Percentiles rank a stretch among this genome's conserved stretches.
Conservation (phyloP, 2,113 vertebrate species). For the Hippocampus barbouri region DNA sequence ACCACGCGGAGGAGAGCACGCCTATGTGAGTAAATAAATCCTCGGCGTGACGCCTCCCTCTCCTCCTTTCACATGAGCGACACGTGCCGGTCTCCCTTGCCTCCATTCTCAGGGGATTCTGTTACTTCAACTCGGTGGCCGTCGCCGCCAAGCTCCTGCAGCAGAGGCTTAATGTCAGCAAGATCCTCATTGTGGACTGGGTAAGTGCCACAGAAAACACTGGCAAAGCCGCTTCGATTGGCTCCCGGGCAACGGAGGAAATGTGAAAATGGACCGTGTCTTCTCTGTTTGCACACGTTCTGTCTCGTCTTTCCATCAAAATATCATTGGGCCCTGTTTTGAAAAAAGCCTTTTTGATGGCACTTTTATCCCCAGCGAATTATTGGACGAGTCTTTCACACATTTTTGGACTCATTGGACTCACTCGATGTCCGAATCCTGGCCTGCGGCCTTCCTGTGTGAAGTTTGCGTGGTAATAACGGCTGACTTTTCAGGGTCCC, state of each 20-base stretch:
- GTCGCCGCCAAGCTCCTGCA: slow-evolving; percentile 94
- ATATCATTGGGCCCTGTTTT: background rate
- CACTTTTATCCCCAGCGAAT: too few species aligned
- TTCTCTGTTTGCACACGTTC: background rate
- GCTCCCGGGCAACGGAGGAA: background rate
- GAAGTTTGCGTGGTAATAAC: too few species aligned
- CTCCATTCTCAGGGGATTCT: slow-evolving; percentile 87
- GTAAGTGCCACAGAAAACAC: slow-evolving; percentile 71
- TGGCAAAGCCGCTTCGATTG: background rate
- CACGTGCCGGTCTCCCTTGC: background rate
- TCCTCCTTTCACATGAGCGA: background rate
- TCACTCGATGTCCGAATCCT: too few species aligned
- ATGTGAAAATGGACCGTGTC: background rate
- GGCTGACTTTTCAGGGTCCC: too few species aligned
- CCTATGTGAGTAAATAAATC: slow-evolving; percentile 82
- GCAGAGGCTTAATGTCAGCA: slow-evolving; percentile 90
- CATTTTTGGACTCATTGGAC: too few species aligned
- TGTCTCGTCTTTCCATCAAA: slow-evolving; percentile 1
- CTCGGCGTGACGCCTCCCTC: background rate
- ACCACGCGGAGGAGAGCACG: slow-evolving; percentile 94
- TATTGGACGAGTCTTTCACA: too few species aligned
- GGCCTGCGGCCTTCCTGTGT: too few species aligned
- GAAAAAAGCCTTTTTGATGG: too few species aligned
- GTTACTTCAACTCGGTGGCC: slow-evolving; percentile 97
- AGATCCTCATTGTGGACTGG: slow-evolving; percentile 98